phyloP scores from a whole-genome alignment of 2,113 vertebrate species.

The Ictidomys tridecemlineatus region DNA sequence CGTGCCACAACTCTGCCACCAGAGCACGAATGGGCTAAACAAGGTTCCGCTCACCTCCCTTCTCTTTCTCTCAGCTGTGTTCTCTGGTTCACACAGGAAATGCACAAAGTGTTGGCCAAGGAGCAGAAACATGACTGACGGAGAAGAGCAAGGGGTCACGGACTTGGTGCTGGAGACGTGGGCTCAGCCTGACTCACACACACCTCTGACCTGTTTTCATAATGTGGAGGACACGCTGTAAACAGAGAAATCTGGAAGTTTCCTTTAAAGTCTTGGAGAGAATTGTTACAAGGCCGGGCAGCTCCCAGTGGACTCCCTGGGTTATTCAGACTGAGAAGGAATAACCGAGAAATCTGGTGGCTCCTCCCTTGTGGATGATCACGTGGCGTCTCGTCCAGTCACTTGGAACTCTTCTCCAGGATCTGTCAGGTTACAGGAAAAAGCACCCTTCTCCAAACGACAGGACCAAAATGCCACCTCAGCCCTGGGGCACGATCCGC shows the following conservation, averaged over 20 bases:
- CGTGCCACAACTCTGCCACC: constrained; percentile 63
- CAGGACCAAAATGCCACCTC: fast-evolving
- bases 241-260: constrained; percentile 69
- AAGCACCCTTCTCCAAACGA: fast-evolving
- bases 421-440: neutral
- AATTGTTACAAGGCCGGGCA: constrained; percentile 59
- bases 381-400: fast-evolving
- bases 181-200: too few relatives aligned
- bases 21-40: constrained; percentile 58
- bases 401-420: neutral
- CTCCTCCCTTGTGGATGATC: fast-evolving
- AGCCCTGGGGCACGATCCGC: fast-evolving
- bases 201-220: neutral
- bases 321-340: neutral
- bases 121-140: neutral
- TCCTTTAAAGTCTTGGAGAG: constrained; percentile 78
- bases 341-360: fast-evolving
- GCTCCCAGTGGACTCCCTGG: neutral
- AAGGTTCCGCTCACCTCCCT: constrained; percentile 7
- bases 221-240: constrained; percentile 23
- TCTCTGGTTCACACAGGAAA: constrained; percentile 51
- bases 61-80: constrained; percentile 55
- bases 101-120: constrained; percentile 36
- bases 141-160: neutral
- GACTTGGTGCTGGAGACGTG: too few relatives aligned